Evolutionary conservation across 2,888 invertebrate genomes (phyloP).

Genomic region (Apodemia duryi): DNA sequence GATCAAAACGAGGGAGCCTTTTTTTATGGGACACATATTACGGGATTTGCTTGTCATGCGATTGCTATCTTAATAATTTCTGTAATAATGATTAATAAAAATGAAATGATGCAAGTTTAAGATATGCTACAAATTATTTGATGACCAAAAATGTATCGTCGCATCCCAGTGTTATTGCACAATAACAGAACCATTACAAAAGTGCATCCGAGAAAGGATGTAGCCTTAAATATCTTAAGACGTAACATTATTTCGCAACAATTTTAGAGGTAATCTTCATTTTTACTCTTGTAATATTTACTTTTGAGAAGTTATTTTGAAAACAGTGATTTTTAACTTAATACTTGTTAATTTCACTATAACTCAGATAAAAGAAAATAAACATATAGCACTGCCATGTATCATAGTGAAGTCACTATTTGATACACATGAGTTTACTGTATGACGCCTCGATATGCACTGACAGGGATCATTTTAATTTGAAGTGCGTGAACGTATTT

Average conservation of each 20-base stretch:
- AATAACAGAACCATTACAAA: conserved; percentile 1
- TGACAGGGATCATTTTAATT: too few relatives aligned
- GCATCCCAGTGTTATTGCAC: conserved; percentile 8
- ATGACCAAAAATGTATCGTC: background rate
- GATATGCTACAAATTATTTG: conserved; percentile 4
- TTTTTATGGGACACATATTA: too few relatives aligned
- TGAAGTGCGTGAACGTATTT: too few relatives aligned
- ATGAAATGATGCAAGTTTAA: conserved; percentile 1
- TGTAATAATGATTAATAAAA: background rate
- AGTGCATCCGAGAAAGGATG: conserved; percentile 5
- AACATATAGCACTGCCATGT: too few relatives aligned
- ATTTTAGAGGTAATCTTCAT: conserved; percentile 2
- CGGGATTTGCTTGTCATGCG: background rate
- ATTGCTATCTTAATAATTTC: background rate
- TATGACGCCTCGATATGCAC: too few relatives aligned
- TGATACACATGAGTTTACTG: too few relatives aligned
- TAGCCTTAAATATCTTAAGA: background rate
- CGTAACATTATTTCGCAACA: conserved; percentile 1
- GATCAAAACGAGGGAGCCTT: too few relatives aligned
- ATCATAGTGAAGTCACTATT: too few relatives aligned
- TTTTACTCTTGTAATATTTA: background rate
- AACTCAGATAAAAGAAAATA: too few relatives aligned
- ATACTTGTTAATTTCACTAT: too few relatives aligned
- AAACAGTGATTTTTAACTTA: too few relatives aligned
- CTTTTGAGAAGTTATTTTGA: too few relatives aligned